phyloP scores from a whole-genome alignment of 2,797 vertebrate species.

The Mormyrus proboscirostris region DNA sequence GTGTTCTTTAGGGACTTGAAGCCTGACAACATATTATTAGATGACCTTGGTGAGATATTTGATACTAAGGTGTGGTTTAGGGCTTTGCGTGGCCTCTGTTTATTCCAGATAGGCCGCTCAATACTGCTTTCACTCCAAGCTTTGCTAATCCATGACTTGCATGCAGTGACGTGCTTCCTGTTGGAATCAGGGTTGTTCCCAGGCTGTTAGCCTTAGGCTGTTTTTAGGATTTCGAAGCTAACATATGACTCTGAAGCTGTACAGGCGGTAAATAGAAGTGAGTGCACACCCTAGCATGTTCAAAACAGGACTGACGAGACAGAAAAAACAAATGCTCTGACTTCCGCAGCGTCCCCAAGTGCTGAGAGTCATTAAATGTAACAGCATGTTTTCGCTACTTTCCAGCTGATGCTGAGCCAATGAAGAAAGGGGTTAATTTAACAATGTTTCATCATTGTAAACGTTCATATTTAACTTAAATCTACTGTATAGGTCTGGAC shows the following conservation, averaged over 20 bases:
- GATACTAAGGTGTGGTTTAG: neutral
- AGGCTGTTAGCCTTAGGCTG: neutral
- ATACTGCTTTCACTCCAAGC: neutral
- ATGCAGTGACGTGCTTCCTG: neutral
- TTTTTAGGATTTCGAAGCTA: neutral
- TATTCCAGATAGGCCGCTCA: neutral
- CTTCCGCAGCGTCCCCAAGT: neutral
- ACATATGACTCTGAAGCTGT: neutral
- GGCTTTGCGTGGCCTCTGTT: neutral
- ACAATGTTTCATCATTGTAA: neutral
- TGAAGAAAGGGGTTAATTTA: neutral
- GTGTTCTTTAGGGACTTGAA: conserved; percentile 78
- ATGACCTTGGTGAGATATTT: conserved; percentile 80
- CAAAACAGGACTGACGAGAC: neutral
- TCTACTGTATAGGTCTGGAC: neutral
- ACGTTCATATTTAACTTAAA: neutral
- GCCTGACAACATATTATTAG: conserved; percentile 93
- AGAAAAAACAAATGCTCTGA: neutral
- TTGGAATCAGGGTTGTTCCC: neutral
- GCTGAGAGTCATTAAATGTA: neutral
- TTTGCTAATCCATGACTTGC: neutral
- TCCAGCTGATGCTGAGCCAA: neutral
- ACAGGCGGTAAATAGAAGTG: neutral
- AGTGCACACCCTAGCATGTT: neutral
- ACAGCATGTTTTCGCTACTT: neutral